Conservation (phyloP, 2,113 vertebrate species). For the Thalassarche chlororhynchos region DNA sequence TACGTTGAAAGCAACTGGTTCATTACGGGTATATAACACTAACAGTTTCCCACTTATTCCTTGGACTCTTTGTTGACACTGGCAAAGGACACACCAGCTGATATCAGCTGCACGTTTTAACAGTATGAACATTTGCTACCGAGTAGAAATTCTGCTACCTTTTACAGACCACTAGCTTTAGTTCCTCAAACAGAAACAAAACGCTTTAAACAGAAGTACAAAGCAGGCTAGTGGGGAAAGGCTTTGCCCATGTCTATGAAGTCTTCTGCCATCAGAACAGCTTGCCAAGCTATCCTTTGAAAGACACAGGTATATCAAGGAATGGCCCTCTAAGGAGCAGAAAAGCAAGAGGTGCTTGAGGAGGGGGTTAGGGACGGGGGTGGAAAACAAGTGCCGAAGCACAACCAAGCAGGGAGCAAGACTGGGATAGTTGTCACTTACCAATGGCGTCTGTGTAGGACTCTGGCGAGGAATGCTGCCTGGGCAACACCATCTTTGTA, state of each 20-base stretch:
- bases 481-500: slow-evolving; percentile 83
- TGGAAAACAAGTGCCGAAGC: background rate
- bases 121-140: background rate
- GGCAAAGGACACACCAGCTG: background rate
- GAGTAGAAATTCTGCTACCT: background rate
- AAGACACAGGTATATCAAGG: background rate
- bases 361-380: background rate
- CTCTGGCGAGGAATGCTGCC: slow-evolving; percentile 80
- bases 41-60: background rate
- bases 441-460: slow-evolving; percentile 88
- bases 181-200: background rate
- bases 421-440: slow-evolving; percentile 64
- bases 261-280: background rate
- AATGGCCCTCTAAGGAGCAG: background rate
- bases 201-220: background rate
- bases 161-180: background rate
- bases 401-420: background rate
- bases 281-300: background rate
- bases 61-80: background rate
- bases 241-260: background rate
- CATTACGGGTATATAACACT: background rate
- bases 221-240: background rate
- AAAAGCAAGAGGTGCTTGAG: background rate
- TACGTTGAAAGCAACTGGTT: background rate
- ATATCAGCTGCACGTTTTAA: background rate